A percentile compares a stretch with the other conserved stretches of the same genome.
Evolutionary conservation across 1,140 invertebrate genomes (phyloP).

Genomic region (Euglossa dilemma): DNA sequence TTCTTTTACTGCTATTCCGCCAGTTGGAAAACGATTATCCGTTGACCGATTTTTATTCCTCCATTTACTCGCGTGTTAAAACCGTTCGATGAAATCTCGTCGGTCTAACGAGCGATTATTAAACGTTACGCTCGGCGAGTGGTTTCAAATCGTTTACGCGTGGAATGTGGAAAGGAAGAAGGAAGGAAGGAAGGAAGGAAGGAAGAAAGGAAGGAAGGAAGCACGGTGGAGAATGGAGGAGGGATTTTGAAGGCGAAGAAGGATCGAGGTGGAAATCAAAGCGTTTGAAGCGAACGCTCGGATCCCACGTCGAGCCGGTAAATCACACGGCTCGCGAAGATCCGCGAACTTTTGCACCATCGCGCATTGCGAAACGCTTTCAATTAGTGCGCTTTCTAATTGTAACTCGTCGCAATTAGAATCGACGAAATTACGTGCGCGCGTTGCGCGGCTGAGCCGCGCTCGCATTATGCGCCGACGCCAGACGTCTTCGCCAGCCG

Average conservation of each 20-base stretch:
- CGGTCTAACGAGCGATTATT: too few species aligned
- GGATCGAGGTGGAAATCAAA: neutral
- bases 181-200: too few species aligned
- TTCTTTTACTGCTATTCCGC: neutral
- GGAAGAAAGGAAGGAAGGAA: too few species aligned
- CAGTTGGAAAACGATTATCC: too few species aligned
- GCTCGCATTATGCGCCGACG: conserved; percentile 61
- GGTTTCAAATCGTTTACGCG: too few species aligned
- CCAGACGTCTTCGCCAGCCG: conserved; percentile 58
- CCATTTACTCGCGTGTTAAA: too few species aligned
- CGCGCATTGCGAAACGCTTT: conserved; percentile 77
- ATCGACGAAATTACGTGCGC: conserved; percentile 75
- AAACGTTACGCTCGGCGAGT: too few species aligned
- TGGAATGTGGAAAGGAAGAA: too few species aligned
- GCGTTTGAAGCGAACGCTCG: conserved; percentile 8
- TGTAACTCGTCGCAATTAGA: conserved; percentile 77
- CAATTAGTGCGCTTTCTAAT: conserved; percentile 81
- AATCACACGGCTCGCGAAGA: conserved; percentile 67
- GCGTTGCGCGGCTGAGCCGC: conserved; percentile 49
- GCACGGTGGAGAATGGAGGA: too few species aligned
- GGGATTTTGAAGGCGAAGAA: neutral
- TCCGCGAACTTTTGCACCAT: conserved; percentile 66
- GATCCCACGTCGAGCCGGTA: conserved; percentile 54
- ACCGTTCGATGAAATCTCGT: too few species aligned
- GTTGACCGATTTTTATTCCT: too few species aligned